Evolutionary conservation across 35 echinoderm and acorn worm species (phyloP).

Genomic region (Strongylocentrotus purpuratus): DNA sequence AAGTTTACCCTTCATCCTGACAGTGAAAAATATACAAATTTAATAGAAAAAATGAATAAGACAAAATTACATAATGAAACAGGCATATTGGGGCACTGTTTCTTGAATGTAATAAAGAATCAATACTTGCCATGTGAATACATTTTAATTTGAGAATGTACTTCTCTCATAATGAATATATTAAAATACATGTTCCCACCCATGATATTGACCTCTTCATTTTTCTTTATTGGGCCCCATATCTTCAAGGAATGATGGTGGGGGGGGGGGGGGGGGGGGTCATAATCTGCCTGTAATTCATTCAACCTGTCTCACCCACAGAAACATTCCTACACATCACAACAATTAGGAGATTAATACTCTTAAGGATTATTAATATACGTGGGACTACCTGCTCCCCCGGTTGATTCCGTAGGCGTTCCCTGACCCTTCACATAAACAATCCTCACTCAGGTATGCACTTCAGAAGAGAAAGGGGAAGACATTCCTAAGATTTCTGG

Average conservation of each 20-base stretch:
- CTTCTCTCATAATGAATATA: no score
- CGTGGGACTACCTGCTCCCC: not conserved
- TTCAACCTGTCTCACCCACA: not conserved
- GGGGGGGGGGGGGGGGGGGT: not conserved
- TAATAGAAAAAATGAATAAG: not conserved
- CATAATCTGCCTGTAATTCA: not conserved
- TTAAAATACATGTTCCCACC: no score
- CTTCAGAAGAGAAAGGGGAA: not conserved
- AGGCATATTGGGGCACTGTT: not conserved
- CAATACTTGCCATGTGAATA: no score
- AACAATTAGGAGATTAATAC: slow-evolving; percentile 5
- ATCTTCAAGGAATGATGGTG: not conserved
- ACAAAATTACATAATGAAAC: not conserved
- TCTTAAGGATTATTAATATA: not conserved
- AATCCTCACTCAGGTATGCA: slow-evolving; percentile 5
- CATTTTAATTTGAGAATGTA: no score
- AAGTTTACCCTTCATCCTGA: not conserved
- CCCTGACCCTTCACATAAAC: slow-evolving; percentile 7
- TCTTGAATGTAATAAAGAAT: no score
- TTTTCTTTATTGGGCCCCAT: not conserved
- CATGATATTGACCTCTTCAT: no score
- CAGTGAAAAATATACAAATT: not conserved
- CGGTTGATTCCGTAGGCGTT: not conserved
- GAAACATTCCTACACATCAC: not conserved
- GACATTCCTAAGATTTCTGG: slow-evolving; percentile 1